Evolutionary conservation across 1,140 invertebrate species (phyloP).

Genomic region (Drosophila nannoptera): DNA sequence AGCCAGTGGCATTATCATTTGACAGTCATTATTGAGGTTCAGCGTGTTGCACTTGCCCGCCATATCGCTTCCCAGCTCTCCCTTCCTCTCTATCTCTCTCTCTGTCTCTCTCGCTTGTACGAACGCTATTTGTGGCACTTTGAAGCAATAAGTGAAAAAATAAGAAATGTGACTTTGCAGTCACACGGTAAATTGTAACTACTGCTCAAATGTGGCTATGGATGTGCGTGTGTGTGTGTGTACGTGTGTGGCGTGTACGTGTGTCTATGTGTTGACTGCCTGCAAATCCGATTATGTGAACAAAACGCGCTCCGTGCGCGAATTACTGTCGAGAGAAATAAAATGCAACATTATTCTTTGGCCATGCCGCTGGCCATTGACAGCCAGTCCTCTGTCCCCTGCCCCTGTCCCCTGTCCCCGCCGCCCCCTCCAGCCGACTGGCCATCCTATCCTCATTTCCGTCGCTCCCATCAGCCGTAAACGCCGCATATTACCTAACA

Average conservation of each 20-base stretch:
- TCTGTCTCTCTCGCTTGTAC: not conserved
- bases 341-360: constrained; percentile 75
- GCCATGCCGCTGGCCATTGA: constrained; percentile 55
- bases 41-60: constrained; percentile 2
- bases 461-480: constrained; percentile 29
- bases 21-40: not conserved
- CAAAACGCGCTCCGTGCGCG: constrained; percentile 64
- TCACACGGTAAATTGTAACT: constrained; percentile 40
- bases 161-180: constrained; percentile 42
- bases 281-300: constrained; percentile 72
- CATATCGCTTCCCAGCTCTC: not conserved
- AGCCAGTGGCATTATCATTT: not conserved
- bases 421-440: not conserved
- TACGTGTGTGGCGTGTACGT: constrained; percentile 6
- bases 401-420: not conserved
- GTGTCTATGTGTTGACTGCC: constrained; percentile 4
- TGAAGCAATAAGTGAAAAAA: constrained; percentile 38
- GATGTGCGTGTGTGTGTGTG: not conserved
- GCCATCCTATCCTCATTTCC: not conserved
- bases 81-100: not conserved
- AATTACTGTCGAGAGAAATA: constrained; percentile 74
- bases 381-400: constrained; percentile 19
- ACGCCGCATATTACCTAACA: constrained; percentile 63
- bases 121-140: constrained; percentile 3
- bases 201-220: not conserved